A percentile compares a stretch with the other conserved stretches of the same genome.
Evolutionary conservation across 2,888 invertebrate species (phyloP).

Genomic region (Lasioglossum vierecki): DNA sequence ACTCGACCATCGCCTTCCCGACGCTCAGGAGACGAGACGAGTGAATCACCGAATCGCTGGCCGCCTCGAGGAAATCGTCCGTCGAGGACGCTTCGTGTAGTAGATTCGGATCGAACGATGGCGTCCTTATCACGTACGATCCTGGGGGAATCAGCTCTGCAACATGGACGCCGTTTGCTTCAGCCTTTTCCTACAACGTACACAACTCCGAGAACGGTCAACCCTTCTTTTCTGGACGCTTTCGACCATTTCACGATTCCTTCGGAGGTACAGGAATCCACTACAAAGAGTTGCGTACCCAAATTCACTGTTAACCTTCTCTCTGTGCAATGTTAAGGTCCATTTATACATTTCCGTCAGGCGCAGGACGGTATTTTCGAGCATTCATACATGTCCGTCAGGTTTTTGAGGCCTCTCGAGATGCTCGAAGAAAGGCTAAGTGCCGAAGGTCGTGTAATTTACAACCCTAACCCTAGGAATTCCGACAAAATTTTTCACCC

Average conservation of each 20-base stretch:
- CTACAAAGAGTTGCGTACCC: too few relatives aligned
- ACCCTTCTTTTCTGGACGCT: not conserved
- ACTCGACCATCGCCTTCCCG: slow-evolving; percentile 77
- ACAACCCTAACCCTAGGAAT: too few relatives aligned
- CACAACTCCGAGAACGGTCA: not conserved
- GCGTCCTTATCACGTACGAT: slow-evolving; percentile 77
- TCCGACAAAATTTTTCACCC: too few relatives aligned
- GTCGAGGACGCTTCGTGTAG: slow-evolving; percentile 64
- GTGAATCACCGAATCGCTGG: slow-evolving; percentile 67
- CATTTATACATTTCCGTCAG: too few relatives aligned
- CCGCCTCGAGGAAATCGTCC: slow-evolving; percentile 68
- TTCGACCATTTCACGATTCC: not conserved
- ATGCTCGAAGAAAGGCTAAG: too few relatives aligned
- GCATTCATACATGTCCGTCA: too few relatives aligned
- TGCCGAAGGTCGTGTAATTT: too few relatives aligned
- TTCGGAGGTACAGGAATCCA: not conserved
- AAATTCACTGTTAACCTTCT: too few relatives aligned
- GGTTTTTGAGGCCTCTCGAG: too few relatives aligned
- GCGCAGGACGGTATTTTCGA: too few relatives aligned
- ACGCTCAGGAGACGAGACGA: slow-evolving; percentile 78
- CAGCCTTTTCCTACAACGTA: not conserved
- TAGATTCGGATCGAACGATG: slow-evolving; percentile 67
- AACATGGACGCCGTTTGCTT: slow-evolving; percentile 33
- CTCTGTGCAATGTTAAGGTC: too few relatives aligned
- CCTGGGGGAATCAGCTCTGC: slow-evolving; percentile 77